phyloP scores from a whole-genome alignment of 1,140 invertebrate species.

The Teleogryllus occipitalis region DNA sequence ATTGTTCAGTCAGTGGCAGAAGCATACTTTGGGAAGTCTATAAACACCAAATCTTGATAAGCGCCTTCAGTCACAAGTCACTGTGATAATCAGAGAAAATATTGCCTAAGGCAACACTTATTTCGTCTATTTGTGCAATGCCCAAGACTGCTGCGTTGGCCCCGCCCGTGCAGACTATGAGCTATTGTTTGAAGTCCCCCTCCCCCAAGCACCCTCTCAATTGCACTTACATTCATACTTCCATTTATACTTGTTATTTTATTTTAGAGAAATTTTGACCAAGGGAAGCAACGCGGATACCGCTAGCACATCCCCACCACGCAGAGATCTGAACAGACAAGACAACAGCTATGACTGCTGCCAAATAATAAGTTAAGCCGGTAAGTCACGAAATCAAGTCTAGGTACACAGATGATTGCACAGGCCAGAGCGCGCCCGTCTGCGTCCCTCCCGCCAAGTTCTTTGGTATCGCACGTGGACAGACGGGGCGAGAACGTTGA shows the following conservation, averaged over 20 bases:
- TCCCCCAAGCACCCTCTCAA: not conserved
- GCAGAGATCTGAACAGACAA: conserved; percentile 1
- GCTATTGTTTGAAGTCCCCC: not conserved
- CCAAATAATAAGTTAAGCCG: conserved; percentile 1
- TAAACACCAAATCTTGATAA: not conserved
- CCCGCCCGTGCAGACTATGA: not conserved
- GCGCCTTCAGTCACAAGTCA: not conserved
- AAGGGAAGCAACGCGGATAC: not conserved
- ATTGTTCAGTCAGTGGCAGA: not conserved
- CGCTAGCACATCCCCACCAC: not conserved
- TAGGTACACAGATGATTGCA: conserved; percentile 4
- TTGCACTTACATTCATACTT: not conserved
- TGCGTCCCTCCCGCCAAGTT: not conserved
- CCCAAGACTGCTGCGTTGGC: not conserved
- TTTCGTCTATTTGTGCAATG: not conserved
- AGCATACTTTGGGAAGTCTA: not conserved
- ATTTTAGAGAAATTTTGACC: not conserved
- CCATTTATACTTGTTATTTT: not conserved
- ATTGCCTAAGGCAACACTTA: not conserved
- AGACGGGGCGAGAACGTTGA: not conserved
- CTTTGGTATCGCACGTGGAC: not conserved
- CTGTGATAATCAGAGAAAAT: not conserved
- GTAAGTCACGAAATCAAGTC: conserved; percentile 1
- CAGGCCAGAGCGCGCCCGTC: not conserved
- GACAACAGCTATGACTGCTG: not conserved